A percentile compares a stretch with the other conserved stretches of the same genome.
phyloP scores from a whole-genome alignment of 1,140 invertebrate genomes.

The Drosophila navojoa region DNA sequence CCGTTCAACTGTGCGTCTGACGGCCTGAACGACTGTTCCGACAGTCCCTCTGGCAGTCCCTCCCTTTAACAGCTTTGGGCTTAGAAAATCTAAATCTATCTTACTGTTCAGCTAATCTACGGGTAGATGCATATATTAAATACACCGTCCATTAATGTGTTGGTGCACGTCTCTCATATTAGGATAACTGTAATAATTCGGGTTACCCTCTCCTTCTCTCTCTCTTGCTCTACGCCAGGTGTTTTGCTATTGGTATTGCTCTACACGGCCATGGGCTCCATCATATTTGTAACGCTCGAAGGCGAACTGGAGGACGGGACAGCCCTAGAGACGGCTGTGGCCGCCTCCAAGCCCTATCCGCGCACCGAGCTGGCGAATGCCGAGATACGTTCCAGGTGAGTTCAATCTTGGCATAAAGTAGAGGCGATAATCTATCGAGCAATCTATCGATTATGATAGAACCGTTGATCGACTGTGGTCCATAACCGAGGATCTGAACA shows the following conservation, averaged over 20 bases:
- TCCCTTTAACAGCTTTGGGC: too few relatives aligned
- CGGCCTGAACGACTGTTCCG: too few relatives aligned
- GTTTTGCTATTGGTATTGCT: constrained; percentile 93
- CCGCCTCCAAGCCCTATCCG: constrained; percentile 86
- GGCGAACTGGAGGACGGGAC: constrained; percentile 85
- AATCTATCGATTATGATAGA: constrained; percentile 29
- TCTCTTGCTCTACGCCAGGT: constrained; percentile 83
- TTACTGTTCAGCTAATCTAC: not conserved
- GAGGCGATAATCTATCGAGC: not conserved
- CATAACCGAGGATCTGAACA: constrained; percentile 96
- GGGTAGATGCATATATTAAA: too few relatives aligned
- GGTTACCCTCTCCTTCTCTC: not conserved
- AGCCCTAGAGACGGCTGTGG: constrained; percentile 85
- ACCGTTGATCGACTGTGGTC: constrained; percentile 95
- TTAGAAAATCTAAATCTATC: too few relatives aligned
- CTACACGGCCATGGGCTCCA: constrained; percentile 95
- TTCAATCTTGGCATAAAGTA: not conserved
- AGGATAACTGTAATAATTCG: too few relatives aligned
- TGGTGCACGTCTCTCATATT: too few relatives aligned
- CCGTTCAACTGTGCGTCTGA: too few relatives aligned
- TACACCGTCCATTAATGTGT: too few relatives aligned
- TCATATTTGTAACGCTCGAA: constrained; percentile 95
- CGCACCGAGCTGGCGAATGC: constrained; percentile 84
- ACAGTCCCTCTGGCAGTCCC: too few relatives aligned
- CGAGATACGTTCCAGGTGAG: constrained; percentile 84